Base-by-base conservation (phyloP, 2,113 vertebrate species). In the Chlorocebus sabaeus region DNA sequence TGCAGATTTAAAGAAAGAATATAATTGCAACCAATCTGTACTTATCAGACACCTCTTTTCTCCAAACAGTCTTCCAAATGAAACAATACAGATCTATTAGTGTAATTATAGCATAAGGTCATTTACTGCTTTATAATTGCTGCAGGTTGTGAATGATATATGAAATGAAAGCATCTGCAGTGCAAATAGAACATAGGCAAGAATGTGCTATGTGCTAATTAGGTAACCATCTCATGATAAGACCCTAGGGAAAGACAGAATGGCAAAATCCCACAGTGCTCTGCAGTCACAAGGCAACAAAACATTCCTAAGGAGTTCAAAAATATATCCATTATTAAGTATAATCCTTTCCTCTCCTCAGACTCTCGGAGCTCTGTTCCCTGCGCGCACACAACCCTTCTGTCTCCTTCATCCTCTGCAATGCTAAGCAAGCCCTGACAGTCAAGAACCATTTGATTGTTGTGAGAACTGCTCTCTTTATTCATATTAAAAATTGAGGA, bases 51-150 rank as follows among this genome's bases (percentile, higher is more conserved):
- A 93, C 40, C 59, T 85, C 23, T 79, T 95, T 95, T 95, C 85
- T 96, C 76, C 93, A 94, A 92, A 96, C 40, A 93, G 20, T 90
- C 88, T 94, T 90, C 92, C 84, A 96, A 96, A 96, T 92, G 94
- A 93, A 96, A 94, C 84, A 97, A 96, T 91, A 61, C 82, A 96
- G 88, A 81, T 89, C 81, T 97, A 97, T 96, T 97, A 96, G 45
- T 55, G 68, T 95, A 95, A 97, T 98, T 95, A 95, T 93, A 23
- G 0, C 59, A 75, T 84, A 89, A 79, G 94, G 90, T 96, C 92
- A 97, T 97, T 98, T 93, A 89, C 93, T 82, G 97, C 61, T 96
- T 97, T 94, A 88, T 94, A 98, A 94, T 96, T 95, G 88, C 95
- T 95, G 87, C 82, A 87, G 68, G 55, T 97, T 95, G 89, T 96